Evolutionary conservation across 2,113 vertebrate species (phyloP), one percentile per base, ranked within the genome.

Genomic region (Lates calcarifer): DNA sequence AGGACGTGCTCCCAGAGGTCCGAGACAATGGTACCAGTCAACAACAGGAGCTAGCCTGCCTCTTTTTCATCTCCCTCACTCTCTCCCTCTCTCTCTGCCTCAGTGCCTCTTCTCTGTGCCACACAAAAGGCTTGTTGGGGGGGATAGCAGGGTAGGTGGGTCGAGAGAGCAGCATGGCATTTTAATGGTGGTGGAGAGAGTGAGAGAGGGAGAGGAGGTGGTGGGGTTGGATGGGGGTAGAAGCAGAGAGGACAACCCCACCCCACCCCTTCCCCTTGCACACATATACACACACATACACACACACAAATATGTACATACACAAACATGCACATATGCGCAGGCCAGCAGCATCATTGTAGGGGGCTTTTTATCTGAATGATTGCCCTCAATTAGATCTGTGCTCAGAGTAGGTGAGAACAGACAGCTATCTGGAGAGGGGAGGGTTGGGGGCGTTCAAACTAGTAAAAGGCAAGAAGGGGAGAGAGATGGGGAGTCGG

Each of bases 371-470:
- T 94, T 93, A 93, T 94, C 93, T 82, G 81, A 94, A 94, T 94
- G 93, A 94, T 94, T 94, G 89, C 90, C 92, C 94, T 92, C 91
- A 94, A 94, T 94, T 94, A 94, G 92, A 93, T 94, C 91, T 43
- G 60, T 87, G 87, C 81, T 87, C 89, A 73, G 85, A 85, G 87
- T 86, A 90, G 91, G 91, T 93, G 93, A 91, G 89, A 93, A 92
- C 79, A 86, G 64, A 86, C 80, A 86, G 86, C 79, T 89, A 91
- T 91, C 77, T 74, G 79, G 33, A 79, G 79, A 64, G 82, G 76
- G 77, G 60, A 45, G 26, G 71, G 66, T 20, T 18, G 57, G 39
- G 47, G 35, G 53, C 77, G 75, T 39, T 68, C 63, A 79, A 64
- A 75, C 49, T 61, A 63, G 73, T 67, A 57, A 65, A 71, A 56